Evolutionary conservation across 2,888 invertebrate genomes (phyloP), one percentile per base, ranked within the genome.

Genomic region (Tetranychus truncatus): DNA sequence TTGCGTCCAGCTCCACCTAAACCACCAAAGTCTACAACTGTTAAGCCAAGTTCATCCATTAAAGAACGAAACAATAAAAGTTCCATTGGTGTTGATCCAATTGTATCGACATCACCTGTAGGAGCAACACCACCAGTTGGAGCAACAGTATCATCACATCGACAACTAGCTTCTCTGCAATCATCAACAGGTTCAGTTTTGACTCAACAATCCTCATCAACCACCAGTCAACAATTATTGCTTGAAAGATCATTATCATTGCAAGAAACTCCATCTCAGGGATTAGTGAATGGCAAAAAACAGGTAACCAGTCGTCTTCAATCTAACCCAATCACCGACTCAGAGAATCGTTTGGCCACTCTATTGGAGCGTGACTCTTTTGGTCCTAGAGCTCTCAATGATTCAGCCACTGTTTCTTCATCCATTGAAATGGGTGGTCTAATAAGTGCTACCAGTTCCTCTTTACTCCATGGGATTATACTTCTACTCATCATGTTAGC

Each of bases 401-500:
- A 15, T 15, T 55, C 55, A 15, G 2, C 55, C 11, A 55, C 55
- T 6, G 55, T 55, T 69, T 69, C 69, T 20, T 69, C 69, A 1
- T 20, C 20, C 18, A 72, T 72, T 15, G 45, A 72, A 72, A 45
- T 72, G 72, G 11, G 45, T 15, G 65, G 73, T n/a, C 15, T 73
- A 8, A 76, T 76, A 44, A 77, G 76, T 46, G 44, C 74, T 9
- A 77, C 77, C 6, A 74, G 74, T 7, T 46, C 74, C 24, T 77
- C 77, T 20, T 20, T 73, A 44, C 34, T 74, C 21, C 77, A 77
- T 66, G 77, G 77, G 6, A 46, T 74, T 7, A 74, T 77, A 67
- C 46, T 77, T 72, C 66, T 76, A 11, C 24, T 69, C 15, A 76
- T 77, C 8, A 77, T 77, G 76, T 72, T 77, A 21, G 11, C 71